Conservation (phyloP, 2,888 invertebrate genomes). For the Polymixis lichenea region DNA sequence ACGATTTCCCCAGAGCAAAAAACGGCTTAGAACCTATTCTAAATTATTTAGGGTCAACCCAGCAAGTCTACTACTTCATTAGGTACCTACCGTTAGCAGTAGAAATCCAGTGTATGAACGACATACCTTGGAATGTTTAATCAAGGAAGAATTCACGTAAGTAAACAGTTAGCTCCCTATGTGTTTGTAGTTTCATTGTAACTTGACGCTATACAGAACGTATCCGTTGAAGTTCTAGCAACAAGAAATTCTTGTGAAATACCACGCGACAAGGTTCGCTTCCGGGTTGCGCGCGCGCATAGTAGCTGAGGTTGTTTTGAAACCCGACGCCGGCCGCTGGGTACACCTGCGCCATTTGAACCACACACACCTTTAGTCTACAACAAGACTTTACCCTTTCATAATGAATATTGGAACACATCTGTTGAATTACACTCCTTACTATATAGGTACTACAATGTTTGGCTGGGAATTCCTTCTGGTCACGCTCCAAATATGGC, state of each 20-base stretch:
- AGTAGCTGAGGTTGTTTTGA: constrained; percentile 78
- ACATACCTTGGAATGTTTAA: constrained; percentile 14
- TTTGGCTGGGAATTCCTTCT: constrained; percentile 17
- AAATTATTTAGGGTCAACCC: background rate
- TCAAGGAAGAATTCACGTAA: constrained; percentile 26
- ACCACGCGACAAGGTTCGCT: constrained; percentile 69
- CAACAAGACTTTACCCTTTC: constrained; percentile 47
- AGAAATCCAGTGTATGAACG: constrained; percentile 1
- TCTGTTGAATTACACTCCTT: constrained; percentile 16
- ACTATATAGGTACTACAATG: background rate
- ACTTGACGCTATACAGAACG: constrained; percentile 38
- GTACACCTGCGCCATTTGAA: constrained; percentile 70
- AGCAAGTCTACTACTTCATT: background rate
- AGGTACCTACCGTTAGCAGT: no score
- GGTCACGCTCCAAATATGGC: constrained; percentile 16
- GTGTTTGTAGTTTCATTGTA: constrained; percentile 48
- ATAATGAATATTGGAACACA: constrained; percentile 35
- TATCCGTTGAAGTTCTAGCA: constrained; percentile 56
- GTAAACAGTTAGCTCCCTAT: constrained; percentile 25
- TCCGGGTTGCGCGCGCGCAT: constrained; percentile 75
- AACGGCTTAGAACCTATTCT: background rate
- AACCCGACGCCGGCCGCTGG: constrained; percentile 69
- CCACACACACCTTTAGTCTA: constrained; percentile 51
- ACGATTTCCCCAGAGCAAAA: background rate
- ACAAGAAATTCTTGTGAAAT: constrained; percentile 75